These are phyloP conservation scores for Anas capensis DNA, from an alignment of 2,797 vertebrate genomes.

Conservation along the genomic window DNA sequence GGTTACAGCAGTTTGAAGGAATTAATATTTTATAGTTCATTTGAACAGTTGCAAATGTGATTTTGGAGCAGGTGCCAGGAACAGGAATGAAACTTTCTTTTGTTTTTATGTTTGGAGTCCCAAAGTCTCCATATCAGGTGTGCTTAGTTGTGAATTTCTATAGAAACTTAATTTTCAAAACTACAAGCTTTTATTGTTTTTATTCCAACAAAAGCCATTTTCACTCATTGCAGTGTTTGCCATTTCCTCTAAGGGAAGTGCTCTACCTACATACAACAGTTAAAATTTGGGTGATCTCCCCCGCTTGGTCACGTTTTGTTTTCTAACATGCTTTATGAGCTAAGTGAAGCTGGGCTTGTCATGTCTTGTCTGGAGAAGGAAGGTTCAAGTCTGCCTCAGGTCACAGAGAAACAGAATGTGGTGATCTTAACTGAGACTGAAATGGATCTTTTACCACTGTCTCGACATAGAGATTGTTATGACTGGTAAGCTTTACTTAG, in stretches of 20 bases:
- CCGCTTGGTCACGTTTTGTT: background rate
- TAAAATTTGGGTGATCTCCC: background rate
- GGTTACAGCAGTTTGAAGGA: background rate
- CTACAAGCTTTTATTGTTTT: background rate
- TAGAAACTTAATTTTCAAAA: background rate
- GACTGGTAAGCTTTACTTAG: constrained; percentile 40
- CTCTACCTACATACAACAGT: background rate
- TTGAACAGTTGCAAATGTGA: background rate
- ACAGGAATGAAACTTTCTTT: background rate
- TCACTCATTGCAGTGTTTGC: background rate
- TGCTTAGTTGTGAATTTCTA: background rate
- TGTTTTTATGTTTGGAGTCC: background rate
- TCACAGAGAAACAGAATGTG: constrained; percentile 54
- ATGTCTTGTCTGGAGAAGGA: constrained; percentile 53
- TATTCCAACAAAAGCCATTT: background rate
- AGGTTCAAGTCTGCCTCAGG: constrained; percentile 58
- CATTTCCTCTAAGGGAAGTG: background rate
- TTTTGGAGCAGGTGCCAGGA: background rate
- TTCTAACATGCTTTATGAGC: constrained; percentile 3
- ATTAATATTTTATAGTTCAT: background rate
- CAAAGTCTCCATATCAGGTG: background rate
- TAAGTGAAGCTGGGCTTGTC: constrained; percentile 45
- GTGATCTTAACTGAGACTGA: constrained; percentile 67
- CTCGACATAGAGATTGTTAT: constrained; percentile 51
- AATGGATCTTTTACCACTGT: constrained; percentile 66